Evolutionary conservation across 2,888 invertebrate species (phyloP), one percentile per base, ranked within the genome.

Genomic region (Bombyx huttoni): DNA sequence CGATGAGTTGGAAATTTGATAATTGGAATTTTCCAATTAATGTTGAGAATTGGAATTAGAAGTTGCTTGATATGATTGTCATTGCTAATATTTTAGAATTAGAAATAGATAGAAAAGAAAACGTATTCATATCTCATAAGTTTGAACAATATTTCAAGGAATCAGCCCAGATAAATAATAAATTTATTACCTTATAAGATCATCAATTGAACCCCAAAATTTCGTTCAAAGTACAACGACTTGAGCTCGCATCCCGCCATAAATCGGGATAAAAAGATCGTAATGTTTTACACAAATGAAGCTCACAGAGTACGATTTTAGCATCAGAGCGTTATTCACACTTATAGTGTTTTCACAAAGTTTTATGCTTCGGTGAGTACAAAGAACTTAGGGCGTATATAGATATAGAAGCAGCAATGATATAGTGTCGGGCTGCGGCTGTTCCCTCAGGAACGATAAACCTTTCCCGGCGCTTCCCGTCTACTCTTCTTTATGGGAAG

Each of bases 401-500:
- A 73, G 73, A 81, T 79, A 83, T 81, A 80, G 83, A 83, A 72
- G 72, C 73, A 74, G 81, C 82, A 86, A 87, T 87, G 88, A 88
- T 88, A 83, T 87, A 88, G 86, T 86, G 85, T 68, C 80, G 82
- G 85, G 82, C 81, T 75, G 75, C 78, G 78, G 79, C 70, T 69
- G 78, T 64, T 86, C 88, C 88, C 87, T 74, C 67, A 81, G 88
- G 88, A 72, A 77, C 87, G 83, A 87, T 87, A 88, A 88, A 87
- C 85, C 87, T 87, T 83, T 81, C 85, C 81, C 75, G 74, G 64
- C 73, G 78, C 86, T 82, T 83, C 82, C 85, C 82, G 80, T 78
- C 79, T 82, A 81, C 86, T 85, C 85, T 87, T 86, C 87, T 88
- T 87, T 88, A 88, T 87, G 86, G 84, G 81, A 75, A 85, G 85